Percentiles rank a stretch among this genome's conserved stretches.
phyloP scores from a whole-genome alignment of 2,113 vertebrate species.

The Campylomormyrus numenius region DNA sequence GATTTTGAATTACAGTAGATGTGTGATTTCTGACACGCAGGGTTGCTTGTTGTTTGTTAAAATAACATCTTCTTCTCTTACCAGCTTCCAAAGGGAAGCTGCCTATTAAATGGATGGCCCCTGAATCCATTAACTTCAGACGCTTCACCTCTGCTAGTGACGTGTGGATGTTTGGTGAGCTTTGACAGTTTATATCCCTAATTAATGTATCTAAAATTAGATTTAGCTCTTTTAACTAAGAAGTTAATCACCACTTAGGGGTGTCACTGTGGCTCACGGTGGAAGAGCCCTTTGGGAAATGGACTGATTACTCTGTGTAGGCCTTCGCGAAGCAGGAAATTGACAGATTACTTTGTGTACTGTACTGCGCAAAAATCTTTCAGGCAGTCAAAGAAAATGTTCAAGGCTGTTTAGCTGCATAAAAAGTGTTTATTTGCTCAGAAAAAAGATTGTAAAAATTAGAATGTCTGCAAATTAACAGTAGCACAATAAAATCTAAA shows the following conservation, averaged over 20 bases:
- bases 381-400: neutral
- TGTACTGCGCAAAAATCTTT: neutral
- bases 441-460: neutral
- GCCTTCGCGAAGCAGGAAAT: neutral
- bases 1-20: neutral
- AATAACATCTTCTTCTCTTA: neutral
- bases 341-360: neutral
- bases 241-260: neutral
- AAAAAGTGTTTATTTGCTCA: neutral
- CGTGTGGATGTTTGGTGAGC: slow-evolving; percentile 99
- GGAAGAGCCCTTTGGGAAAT: neutral
- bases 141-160: slow-evolving; percentile 98
- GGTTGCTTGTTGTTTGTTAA: neutral
- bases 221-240: neutral
- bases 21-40: neutral
- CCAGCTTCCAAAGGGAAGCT: slow-evolving; percentile 97
- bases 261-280: neutral
- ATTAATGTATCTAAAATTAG: neutral
- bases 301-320: neutral
- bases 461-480: neutral
- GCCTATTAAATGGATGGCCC: slow-evolving; percentile 99
- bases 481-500: neutral
- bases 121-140: slow-evolving; percentile 98
- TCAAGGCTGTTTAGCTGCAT: neutral
- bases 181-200: neutral